A percentile compares a stretch with the other conserved stretches of the same genome.
Evolutionary conservation across 2,888 invertebrate genomes (phyloP).

Genomic region (Leucophenga maculata): DNA sequence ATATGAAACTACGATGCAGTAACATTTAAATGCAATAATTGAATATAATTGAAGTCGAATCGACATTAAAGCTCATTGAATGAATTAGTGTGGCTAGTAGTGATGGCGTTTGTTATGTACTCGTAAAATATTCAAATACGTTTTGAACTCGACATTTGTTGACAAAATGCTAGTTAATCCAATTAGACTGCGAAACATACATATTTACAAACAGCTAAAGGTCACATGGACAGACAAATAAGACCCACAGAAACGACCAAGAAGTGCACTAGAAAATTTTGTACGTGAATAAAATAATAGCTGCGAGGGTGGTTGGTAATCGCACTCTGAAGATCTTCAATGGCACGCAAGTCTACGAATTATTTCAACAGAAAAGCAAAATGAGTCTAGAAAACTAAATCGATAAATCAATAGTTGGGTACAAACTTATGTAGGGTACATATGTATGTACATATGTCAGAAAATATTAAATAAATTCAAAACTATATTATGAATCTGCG

Average conservation of each 20-base stretch:
- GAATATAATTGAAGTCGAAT: constrained; percentile 13
- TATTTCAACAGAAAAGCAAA: constrained; percentile 14
- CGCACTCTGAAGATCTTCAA: constrained; percentile 36
- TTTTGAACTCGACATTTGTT: constrained; percentile 38
- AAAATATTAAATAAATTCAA: too few relatives aligned
- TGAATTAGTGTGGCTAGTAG: constrained; percentile 57
- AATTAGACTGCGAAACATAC: constrained; percentile 43
- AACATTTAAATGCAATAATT: constrained; percentile 17
- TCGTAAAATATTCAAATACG: constrained; percentile 12
- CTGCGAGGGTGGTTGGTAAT: background rate
- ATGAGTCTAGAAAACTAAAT: background rate
- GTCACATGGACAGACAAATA: background rate
- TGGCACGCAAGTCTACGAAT: constrained; percentile 51
- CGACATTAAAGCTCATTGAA: constrained; percentile 51
- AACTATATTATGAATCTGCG: too few relatives aligned
- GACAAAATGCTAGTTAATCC: constrained; percentile 48
- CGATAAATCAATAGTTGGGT: constrained; percentile 36
- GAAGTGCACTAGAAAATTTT: too few relatives aligned
- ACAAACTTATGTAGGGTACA: background rate
- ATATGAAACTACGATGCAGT: constrained; percentile 26
- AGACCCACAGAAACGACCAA: too few relatives aligned
- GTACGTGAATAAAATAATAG: background rate
- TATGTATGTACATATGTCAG: too few relatives aligned
- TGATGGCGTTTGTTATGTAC: constrained; percentile 39
- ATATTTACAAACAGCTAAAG: background rate